These are phyloP conservation scores for Drosophila sturtevanti DNA, from an alignment of 1,140 invertebrate species.

Conservation along the genomic window DNA sequence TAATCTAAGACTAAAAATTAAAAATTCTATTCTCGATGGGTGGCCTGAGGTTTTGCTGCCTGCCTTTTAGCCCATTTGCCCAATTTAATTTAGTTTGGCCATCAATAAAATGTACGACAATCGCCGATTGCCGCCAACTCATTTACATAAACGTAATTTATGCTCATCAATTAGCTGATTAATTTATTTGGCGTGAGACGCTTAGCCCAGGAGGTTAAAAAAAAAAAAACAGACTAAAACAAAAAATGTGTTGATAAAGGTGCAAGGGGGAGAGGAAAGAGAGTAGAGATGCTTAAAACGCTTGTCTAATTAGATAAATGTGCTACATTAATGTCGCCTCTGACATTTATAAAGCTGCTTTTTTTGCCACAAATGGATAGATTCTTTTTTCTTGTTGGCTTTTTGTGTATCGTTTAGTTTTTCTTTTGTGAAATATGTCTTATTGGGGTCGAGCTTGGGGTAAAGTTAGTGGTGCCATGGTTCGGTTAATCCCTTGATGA, in stretches of 20 bases:
- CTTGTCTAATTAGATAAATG: slow-evolving; percentile 81
- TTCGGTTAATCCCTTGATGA: slow-evolving; percentile 17
- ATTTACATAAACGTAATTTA: slow-evolving; percentile 75
- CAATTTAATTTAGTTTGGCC: slow-evolving; percentile 65
- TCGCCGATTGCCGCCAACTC: slow-evolving; percentile 20
- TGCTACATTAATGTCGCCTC: slow-evolving; percentile 73
- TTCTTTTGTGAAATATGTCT: slow-evolving; percentile 10
- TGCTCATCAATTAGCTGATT: slow-evolving; percentile 79
- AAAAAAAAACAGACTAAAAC: not conserved
- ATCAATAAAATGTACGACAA: slow-evolving; percentile 53
- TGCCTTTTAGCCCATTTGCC: slow-evolving; percentile 50
- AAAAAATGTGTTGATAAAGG: not conserved
- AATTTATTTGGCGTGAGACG: slow-evolving; percentile 74
- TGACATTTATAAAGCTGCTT: slow-evolving; percentile 72
- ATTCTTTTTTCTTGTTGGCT: slow-evolving; percentile 25
- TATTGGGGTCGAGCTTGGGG: not conserved
- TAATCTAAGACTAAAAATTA: not conserved
- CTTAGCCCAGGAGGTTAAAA: slow-evolving; percentile 19
- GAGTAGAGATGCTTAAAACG: slow-evolving; percentile 49
- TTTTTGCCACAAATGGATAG: slow-evolving; percentile 35
- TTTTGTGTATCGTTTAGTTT: not conserved
- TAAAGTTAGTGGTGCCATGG: slow-evolving; percentile 30
- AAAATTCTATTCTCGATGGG: slow-evolving; percentile 43
- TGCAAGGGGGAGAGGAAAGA: not conserved
- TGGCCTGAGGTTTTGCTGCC: slow-evolving; percentile 38